phyloP scores from a whole-genome alignment of 53 echinoderm and acorn worm species.

The Glandiceps talaboti region DNA sequence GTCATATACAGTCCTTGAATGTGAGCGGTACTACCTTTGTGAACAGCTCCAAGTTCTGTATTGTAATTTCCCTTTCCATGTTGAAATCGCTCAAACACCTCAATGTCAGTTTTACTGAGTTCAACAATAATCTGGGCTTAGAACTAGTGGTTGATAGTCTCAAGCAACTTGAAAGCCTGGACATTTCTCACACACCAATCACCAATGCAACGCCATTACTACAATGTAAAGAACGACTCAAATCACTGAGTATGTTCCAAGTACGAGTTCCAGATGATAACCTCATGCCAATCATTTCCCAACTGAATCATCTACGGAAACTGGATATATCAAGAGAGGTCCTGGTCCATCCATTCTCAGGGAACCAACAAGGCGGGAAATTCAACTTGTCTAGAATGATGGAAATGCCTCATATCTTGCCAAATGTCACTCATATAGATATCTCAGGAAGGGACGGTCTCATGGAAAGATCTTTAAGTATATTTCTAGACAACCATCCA shows the following conservation, averaged over 20 bases:
- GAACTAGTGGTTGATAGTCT: constrained; percentile 75
- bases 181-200: constrained; percentile 83
- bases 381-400: background rate
- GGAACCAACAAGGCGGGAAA: constrained; percentile 21
- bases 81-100: constrained; percentile 61
- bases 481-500: constrained; percentile 44
- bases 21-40: constrained; percentile 83
- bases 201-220: constrained; percentile 67
- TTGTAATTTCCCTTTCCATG: constrained; percentile 85
- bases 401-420: constrained; percentile 27
- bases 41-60: constrained; percentile 93
- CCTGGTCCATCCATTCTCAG: constrained; percentile 32
- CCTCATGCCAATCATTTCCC: constrained; percentile 51
- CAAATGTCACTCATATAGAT: constrained; percentile 65
- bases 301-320: constrained; percentile 51
- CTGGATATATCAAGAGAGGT: constrained; percentile 84
- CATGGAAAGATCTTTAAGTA: constrained; percentile 32
- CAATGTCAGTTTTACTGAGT: constrained; percentile 94
- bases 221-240: constrained; percentile 42
- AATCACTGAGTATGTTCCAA: constrained; percentile 83
- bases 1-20: constrained; percentile 56
- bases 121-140: constrained; percentile 78
- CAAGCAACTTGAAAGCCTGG: constrained; percentile 64
- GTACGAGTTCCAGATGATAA: constrained; percentile 83
- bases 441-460: constrained; percentile 83